These are phyloP conservation scores for Chaetodon trifasciatus DNA, from an alignment of 2,797 vertebrate genomes.

Conservation along the genomic window DNA sequence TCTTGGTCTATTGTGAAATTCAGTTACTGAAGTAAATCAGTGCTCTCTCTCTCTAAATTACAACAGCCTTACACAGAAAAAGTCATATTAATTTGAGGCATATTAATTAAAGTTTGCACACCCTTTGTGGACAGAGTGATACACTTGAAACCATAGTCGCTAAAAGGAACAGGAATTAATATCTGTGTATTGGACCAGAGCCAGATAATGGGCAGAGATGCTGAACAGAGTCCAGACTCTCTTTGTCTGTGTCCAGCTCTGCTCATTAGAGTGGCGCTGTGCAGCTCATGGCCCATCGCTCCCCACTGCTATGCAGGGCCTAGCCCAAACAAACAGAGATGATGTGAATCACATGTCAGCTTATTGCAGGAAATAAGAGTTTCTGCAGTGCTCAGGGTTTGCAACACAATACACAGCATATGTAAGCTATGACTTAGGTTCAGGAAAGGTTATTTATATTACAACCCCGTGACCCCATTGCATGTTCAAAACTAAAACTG, in stretches of 20 bases:
- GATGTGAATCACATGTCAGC: conserved; percentile 74
- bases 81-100: conserved; percentile 67
- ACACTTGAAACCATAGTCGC: conserved; percentile 74
- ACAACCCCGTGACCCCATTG: background rate
- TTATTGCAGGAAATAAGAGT: conserved; percentile 66
- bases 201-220: conserved; percentile 81
- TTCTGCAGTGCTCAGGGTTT: conserved; percentile 32
- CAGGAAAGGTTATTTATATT: background rate
- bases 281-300: conserved; percentile 75
- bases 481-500: conserved; percentile 12
- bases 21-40: conserved; percentile 26
- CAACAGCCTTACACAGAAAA: conserved; percentile 17
- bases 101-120: conserved; percentile 71
- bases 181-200: conserved; percentile 79
- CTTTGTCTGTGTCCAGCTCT: conserved; percentile 83
- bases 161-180: conserved; percentile 82
- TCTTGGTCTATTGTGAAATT: conserved; percentile 11
- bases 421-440: background rate
- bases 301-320: conserved; percentile 65
- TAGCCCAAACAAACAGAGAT: conserved; percentile 75
- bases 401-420: conserved; percentile 12
- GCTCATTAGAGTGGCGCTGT: conserved; percentile 84
- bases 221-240: conserved; percentile 83
- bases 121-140: conserved; percentile 58
- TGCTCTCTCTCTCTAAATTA: conserved; percentile 30